Conservation (phyloP, 2,797 vertebrate species). For the Bryconaethiops microstoma region DNA sequence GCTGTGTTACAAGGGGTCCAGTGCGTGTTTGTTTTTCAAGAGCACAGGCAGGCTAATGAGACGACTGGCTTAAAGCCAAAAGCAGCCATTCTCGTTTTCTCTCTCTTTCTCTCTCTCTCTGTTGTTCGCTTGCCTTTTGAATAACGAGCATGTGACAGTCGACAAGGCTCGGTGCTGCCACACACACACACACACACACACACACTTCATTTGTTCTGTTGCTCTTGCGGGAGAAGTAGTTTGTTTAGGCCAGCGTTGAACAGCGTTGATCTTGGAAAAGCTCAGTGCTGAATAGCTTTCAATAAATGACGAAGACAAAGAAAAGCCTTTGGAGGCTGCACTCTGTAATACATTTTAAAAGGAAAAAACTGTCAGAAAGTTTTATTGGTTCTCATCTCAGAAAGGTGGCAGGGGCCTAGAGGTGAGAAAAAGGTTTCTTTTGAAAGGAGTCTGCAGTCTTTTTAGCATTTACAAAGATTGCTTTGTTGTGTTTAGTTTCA, state of each 20-base stretch:
- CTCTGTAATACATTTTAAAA: slow-evolving; percentile 14
- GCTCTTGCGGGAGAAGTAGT: slow-evolving; percentile 4
- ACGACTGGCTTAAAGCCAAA: slow-evolving; percentile 78
- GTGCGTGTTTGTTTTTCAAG: slow-evolving; percentile 79
- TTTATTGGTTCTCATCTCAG: slow-evolving; percentile 18
- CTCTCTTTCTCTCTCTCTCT: slow-evolving; percentile 68
- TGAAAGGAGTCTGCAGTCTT: slow-evolving; percentile 11
- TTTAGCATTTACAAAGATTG: not conserved
- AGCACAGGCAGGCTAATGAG: slow-evolving; percentile 81
- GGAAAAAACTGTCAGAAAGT: slow-evolving; percentile 2
- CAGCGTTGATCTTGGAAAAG: not conserved
- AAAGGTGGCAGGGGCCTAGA: not conserved
- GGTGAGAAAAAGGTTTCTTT: slow-evolving; percentile 9
- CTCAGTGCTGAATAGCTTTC: no score
- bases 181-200: no score
- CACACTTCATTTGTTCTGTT: not conserved
- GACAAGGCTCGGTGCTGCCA: slow-evolving; percentile 27
- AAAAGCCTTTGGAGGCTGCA: not conserved
- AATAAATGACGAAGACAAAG: slow-evolving; percentile 25
- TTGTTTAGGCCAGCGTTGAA: slow-evolving; percentile 18
- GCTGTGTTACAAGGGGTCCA: slow-evolving; percentile 68
- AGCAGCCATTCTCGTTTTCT: slow-evolving; percentile 5
- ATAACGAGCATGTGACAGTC: slow-evolving; percentile 75
- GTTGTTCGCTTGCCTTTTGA: slow-evolving; percentile 76
- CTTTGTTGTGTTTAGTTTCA: not conserved